Conservation (phyloP, 2,888 invertebrate species). For the Drosophila kokeensis region DNA sequence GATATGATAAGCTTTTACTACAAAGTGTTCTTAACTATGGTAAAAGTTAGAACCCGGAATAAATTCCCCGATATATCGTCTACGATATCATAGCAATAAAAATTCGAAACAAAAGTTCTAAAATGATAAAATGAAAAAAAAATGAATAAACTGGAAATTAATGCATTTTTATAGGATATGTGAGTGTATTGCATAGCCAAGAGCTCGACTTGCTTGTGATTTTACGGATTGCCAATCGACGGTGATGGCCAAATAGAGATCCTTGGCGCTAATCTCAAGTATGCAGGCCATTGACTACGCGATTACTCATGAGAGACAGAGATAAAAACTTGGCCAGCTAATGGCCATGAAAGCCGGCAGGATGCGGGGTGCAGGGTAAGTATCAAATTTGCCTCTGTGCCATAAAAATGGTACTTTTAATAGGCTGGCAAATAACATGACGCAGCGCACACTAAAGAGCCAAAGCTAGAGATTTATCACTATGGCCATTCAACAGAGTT, state of each 20-base stretch:
- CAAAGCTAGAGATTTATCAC: not conserved
- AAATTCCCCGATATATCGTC: too few relatives aligned
- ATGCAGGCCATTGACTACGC: constrained; percentile 42
- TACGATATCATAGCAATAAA: too few relatives aligned
- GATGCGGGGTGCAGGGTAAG: not conserved
- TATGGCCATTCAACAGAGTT: not conserved
- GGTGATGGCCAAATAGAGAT: constrained; percentile 13
- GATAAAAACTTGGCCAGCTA: constrained; percentile 56
- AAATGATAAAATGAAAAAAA: too few relatives aligned
- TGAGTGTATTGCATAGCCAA: not conserved
- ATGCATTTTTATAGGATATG: not conserved
- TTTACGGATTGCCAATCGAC: constrained; percentile 25
- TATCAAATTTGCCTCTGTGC: constrained; percentile 19
- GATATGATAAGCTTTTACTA: not conserved
- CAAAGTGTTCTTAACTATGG: too few relatives aligned
- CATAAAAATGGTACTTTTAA: constrained; percentile 36
- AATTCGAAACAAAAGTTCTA: too few relatives aligned
- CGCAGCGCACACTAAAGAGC: not conserved
- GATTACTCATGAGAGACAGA: constrained; percentile 49
- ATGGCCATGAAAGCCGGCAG: constrained; percentile 34
- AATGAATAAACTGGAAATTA: not conserved
- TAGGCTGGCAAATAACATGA: constrained; percentile 23
- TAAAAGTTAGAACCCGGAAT: too few relatives aligned
- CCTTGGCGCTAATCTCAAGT: constrained; percentile 42
- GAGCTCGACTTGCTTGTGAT: not conserved